Evolutionary conservation across 2,113 vertebrate genomes (phyloP), one percentile per base, ranked within the genome.

Genomic region (Ranitomeya variabilis): DNA sequence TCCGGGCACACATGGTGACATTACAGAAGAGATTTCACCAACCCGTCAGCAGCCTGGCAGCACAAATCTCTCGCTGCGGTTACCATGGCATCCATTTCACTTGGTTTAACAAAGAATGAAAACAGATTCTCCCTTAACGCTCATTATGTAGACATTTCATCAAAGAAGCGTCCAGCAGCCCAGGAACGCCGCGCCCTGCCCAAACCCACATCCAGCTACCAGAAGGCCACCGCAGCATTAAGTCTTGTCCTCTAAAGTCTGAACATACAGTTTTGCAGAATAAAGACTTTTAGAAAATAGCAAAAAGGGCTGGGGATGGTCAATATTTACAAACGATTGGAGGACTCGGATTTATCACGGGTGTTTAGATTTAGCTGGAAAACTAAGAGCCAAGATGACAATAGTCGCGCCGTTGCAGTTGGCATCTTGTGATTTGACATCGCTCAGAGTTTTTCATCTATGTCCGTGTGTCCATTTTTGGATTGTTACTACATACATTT

Each of bases 61-160:
- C 52, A 55, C 16, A 80, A 51, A 81, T 87, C 62, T 66, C 86
- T 60, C 21, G 62, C 55, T 31, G 45, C 31, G 15, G 86, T 87
- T 87, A 57, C 86, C 86, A 87, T 87, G 66, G 79, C 52, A 45
- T 55, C 78, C 54, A 23, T 16, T 80, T 26, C 15, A 81, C 80
- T 81, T 81, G 51, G 66, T 87, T 80, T 81, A 80, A 59, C 52
- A 73, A 82, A 66, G 54, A 71, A 82, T 82, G 51, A 77, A 87
- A 73, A 73, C 66, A 71, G 86, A 81, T 80, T 87, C 86, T 86
- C 85, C 86, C 66, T 4, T 15, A 87, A 81, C 78, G 37, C 64
- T 55, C 52, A 81, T 87, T 81, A 81, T 71, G n/a, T 37, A 26
- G 16, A 59, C 11, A 71, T 80, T 37, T 80, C n/a, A 87, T 80